Base-by-base conservation (phyloP, 2,113 vertebrate genomes). In the Pterocles gutturalis region DNA sequence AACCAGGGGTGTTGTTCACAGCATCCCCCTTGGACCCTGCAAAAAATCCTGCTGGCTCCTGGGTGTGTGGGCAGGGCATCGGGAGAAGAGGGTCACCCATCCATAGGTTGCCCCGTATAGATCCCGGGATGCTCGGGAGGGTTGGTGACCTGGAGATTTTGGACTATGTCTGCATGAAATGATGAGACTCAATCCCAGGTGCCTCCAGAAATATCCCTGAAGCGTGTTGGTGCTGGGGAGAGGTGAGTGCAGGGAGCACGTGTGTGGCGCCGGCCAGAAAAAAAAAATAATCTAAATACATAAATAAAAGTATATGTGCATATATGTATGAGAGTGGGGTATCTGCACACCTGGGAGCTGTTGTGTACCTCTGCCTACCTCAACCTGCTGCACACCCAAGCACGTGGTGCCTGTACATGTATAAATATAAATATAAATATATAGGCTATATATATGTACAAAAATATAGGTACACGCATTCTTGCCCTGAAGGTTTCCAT, bases 321-420 rank as follows among this genome's bases (percentile, higher is more conserved):
- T 19, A 7, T 41, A 5, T 15, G 69, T 36, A 20, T 71, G 64
- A 73, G 66, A 60, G 65, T 65, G 46, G 18, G 60, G 11, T 36
- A 5, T 33, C 4, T 1, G 3, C 49, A 20, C 36, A n/a, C 38
- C 65, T 36, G 75, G 45, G 36, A 78, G 70, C 51, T 5, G 4
- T 14, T 46, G n/a, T 22, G 21, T 2, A 9, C 43, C 22, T 60
- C 24, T 46, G 4, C 48, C 1, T 13, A 9, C 54, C 66, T 71
- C n/a, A 53, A 0, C 26, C 24, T 70, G 49, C 9, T 38, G 31
- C 7, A 2, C 2, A 3, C 49, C 13, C 41, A 65, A 62, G 28
- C 2, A 0, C 0, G 1, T 11, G 1, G 29, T 61, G 58, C 25
- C 57, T 9, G 1, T 41, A 15, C 36, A 12, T 67, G 25, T 53